Evolutionary conservation across 2,888 invertebrate genomes (phyloP), one percentile per base, ranked within the genome.

Genomic region (Acronicta aceris): DNA sequence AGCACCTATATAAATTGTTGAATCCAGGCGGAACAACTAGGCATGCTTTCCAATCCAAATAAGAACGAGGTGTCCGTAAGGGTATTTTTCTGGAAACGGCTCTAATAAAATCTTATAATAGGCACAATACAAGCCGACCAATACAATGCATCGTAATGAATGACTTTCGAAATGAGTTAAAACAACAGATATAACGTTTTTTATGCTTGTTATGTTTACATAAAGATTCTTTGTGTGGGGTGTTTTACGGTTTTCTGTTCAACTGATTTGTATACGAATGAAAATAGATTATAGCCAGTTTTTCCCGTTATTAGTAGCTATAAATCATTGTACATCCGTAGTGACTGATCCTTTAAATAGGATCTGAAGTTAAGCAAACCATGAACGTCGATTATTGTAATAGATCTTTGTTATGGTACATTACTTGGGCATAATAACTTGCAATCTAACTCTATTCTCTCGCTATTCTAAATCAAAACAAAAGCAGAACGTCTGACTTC

Each of bases 211-310:
- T 93, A 89, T 93, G 93, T 93, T 93, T 93, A 93, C 91, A 89
- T 92, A 92, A 93, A 92, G 93, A 93, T 93, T 93, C 93, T 93
- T 93, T 93, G 93, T 93, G 93, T 93, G 91, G 87, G 91, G 91
- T 88, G 92, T 94, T 94, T 94, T 93, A 94, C 89, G 89, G 94
- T 92, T 94, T 94, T 93, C 92, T 92, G 94, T 93, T 94, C 92
- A 89, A 92, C 92, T 93, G 92, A 93, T 93, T 90, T 93, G 93
- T 94, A 85, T 92, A 94, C 93, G 87, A 90, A 90, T 94, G 92
- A 83, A 93, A 94, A 94, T 94, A 94, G 94, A 92, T 94, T 93
- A 94, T 90, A 91, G 93, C 91, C 88, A 93, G 93, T 93, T 94
- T 94, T 94, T 94, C 94, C 81, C 84, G 92, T 93, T 94, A 94